phyloP scores from a whole-genome alignment of 2,888 invertebrate species.

The Caradrina kadenii region DNA sequence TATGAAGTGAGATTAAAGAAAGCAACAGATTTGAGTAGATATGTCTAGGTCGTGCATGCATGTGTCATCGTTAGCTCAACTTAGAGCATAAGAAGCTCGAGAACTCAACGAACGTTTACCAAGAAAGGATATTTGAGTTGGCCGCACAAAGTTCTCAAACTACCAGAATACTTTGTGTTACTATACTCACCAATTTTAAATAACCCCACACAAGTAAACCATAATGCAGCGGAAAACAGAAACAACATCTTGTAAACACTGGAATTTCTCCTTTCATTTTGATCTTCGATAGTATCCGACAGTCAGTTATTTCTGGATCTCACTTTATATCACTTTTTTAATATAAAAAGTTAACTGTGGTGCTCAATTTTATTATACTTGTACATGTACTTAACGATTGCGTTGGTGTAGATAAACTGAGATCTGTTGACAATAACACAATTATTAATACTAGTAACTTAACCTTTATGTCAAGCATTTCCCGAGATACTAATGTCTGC shows the following conservation, averaged over 20 bases:
- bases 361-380: background rate
- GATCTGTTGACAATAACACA: background rate
- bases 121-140: too few species aligned
- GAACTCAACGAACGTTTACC: too few species aligned
- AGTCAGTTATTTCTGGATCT: background rate
- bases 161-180: background rate
- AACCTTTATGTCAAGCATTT: background rate
- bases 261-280: conserved; percentile 59
- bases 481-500: background rate
- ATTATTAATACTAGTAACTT: conserved; percentile 5
- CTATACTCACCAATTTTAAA: conserved; percentile 65
- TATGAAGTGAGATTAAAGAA: too few species aligned
- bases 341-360: background rate
- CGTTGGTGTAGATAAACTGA: conserved; percentile 25
- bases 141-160: background rate
- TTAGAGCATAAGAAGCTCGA: too few species aligned
- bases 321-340: background rate
- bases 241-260: conserved; percentile 72
- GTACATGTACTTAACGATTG: background rate
- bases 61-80: too few species aligned
- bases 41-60: too few species aligned
- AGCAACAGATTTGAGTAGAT: too few species aligned
- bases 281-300: background rate
- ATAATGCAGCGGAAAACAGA: conserved; percentile 73
- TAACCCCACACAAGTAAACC: conserved; percentile 75